Conservation (phyloP, 1,140 invertebrate species). For the Eufriesea mexicana region DNA sequence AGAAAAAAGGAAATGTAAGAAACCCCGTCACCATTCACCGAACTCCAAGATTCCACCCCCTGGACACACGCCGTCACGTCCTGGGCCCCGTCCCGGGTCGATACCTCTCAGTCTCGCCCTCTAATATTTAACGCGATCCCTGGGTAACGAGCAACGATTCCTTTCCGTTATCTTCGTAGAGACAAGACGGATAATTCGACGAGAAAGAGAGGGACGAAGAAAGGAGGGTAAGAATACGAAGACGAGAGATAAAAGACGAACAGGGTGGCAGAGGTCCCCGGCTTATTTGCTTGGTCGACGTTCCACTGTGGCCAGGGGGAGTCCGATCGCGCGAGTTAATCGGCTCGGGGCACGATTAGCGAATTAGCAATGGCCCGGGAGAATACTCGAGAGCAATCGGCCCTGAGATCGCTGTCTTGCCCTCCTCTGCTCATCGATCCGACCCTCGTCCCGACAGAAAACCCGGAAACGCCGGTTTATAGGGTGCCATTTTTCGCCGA, state of each 20-base stretch:
- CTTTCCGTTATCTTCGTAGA: background rate
- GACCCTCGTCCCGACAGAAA: conserved; percentile 41
- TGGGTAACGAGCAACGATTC: no score
- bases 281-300: conserved; percentile 3
- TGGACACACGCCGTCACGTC: no score
- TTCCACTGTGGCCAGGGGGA: background rate
- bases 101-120: no score
- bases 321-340: conserved; percentile 49
- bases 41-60: no score
- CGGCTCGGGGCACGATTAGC: conserved; percentile 49
- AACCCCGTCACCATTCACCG: no score
- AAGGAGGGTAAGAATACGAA: background rate
- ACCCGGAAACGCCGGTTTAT: conserved; percentile 52
- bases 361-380: conserved; percentile 48
- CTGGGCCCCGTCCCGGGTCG: no score
- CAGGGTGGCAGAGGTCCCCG: background rate
- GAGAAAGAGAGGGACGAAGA: no score
- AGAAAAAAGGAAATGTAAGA: no score
- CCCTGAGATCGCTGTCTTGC: conserved; percentile 18
- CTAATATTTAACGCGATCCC: no score
- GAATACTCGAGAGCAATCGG: conserved; percentile 52
- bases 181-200: no score
- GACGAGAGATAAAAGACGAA: background rate
- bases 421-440: conserved; percentile 45
- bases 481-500: background rate